Base-by-base conservation (phyloP, 2,888 invertebrate genomes). In the Sipha maydis region DNA sequence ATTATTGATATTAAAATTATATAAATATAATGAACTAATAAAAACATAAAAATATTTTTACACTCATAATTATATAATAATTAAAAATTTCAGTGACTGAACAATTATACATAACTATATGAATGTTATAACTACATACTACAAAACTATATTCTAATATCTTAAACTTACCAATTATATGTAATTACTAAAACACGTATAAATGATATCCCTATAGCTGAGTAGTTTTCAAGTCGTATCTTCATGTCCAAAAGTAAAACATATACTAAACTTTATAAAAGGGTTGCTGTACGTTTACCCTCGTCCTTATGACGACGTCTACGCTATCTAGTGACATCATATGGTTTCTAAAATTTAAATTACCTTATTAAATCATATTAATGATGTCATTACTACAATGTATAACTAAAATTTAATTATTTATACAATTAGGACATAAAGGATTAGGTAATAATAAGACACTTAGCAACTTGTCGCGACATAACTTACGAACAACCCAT, bases 321-420 rank as follows among this genome's bases (percentile, higher is more conserved):
- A 75, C 88, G 88, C 88, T 82, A 88, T 88, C 88, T 88, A 75
- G 75, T 85, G 48, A 48, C n/a, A 78, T 31, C 67, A 28, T 75
- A 34, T 54, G 25, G 48, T 69, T 17, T 34, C 9, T 77, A 77
- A 48, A 48, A 78, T 54, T 17, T 21, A 67, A 41, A 84, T 75
- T 19, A 67, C n/a, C 25, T 75, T 75, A 38, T 83, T 83, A 48
- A 25, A 71, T 48, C n/a, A 34, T 83, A 67, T 67, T 56, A 67
- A 61, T 41, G 67, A 69, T 82, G 28, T 41, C n/a, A 17, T 67
- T 48, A 61, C 48, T 25, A 67, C 21, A 77, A 67, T 48, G 17
- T 41, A 85, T 67, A 67, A 77, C 21, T 61, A n/a, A 3, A 41
- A 67, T 85, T 61, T 61, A 84, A 67, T 76, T 41, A 85, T 48